Evolutionary conservation across 2,113 vertebrate genomes (phyloP).

Genomic region (Pomatostomus ruficeps): DNA sequence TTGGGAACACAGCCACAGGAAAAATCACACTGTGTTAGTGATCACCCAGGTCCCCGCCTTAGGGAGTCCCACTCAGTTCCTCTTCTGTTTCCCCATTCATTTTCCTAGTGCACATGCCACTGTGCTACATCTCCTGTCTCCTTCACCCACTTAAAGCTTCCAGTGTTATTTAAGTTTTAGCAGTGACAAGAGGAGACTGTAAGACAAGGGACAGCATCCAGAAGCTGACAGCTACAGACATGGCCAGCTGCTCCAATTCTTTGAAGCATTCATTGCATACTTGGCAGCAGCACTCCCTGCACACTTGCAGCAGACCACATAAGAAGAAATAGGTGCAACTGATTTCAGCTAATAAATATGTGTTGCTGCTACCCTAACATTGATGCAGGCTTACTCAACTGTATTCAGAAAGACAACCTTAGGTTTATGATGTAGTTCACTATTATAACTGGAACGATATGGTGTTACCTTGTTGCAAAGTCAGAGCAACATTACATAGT

Average conservation of each 20-base stretch:
- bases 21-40: neutral
- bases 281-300: neutral
- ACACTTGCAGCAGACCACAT: neutral
- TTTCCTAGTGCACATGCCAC: neutral
- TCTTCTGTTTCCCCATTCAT: neutral
- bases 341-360: neutral
- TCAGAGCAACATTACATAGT: too few relatives aligned
- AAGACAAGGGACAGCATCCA: neutral
- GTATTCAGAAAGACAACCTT: neutral
- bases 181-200: neutral
- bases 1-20: neutral
- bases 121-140: neutral
- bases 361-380: neutral
- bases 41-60: neutral
- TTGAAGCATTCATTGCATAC: neutral
- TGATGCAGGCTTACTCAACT: neutral
- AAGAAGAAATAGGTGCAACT: neutral
- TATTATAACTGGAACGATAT: neutral
- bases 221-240: neutral
- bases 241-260: neutral
- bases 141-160: neutral
- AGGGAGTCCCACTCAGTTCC: neutral
- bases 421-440: neutral
- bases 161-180: neutral
- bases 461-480: too few relatives aligned